Conservation (phyloP, 64 coral and sea anemone species). For the Stichodactyla helianthus region DNA sequence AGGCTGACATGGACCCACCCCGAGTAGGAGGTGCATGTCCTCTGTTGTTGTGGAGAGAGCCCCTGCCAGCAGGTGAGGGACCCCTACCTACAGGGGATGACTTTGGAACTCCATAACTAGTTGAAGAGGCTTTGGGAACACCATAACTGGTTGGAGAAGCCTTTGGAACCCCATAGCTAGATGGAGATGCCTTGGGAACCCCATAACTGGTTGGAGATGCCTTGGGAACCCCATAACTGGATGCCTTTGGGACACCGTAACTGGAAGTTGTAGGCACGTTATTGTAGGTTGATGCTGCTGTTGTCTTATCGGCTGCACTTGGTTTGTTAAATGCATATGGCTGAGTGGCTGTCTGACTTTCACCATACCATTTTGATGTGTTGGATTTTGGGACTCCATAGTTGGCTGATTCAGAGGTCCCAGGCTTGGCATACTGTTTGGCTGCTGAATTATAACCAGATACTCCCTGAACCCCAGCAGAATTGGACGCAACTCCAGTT, state of each 20-base stretch:
- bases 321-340: conserved; percentile 2
- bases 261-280: not conserved
- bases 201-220: conserved; percentile 17
- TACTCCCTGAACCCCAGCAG: not conserved
- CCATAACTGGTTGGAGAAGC: not conserved
- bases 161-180: not conserved
- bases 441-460: conserved; percentile 18
- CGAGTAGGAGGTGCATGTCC: conserved; percentile 2
- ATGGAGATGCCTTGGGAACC: not conserved
- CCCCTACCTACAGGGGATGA: not conserved
- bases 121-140: conserved; percentile 1
- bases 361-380: conserved; percentile 8
- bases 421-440: not conserved
- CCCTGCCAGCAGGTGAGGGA: conserved; percentile 31
- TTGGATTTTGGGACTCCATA: conserved; percentile 12
- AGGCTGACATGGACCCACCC: not conserved
- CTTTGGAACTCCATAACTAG: conserved; percentile 7
- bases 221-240: conserved; percentile 2
- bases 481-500: not conserved
- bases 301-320: not conserved
- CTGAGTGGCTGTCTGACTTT: conserved; percentile 7
- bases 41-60: conserved; percentile 20
- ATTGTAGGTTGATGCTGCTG: not conserved
- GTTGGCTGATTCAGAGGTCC: not conserved
- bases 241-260: conserved; percentile 1